These are phyloP conservation scores for Nomia melanderi DNA, from an alignment of 1,140 invertebrate genomes.

Conservation along the genomic window DNA sequence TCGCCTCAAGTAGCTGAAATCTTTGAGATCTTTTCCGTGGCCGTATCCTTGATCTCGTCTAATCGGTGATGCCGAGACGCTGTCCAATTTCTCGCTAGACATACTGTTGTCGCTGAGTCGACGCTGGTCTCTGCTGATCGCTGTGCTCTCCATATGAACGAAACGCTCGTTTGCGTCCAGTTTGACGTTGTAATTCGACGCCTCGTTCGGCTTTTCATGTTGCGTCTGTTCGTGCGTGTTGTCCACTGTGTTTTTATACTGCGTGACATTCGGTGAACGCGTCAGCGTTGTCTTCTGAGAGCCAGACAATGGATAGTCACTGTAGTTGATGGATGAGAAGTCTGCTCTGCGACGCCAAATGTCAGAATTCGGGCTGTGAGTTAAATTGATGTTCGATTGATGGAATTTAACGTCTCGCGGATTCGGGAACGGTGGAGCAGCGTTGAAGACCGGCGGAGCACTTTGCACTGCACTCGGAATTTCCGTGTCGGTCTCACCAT, in stretches of 20 bases:
- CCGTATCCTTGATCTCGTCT: conserved; percentile 64
- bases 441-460: conserved; percentile 77
- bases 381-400: conserved; percentile 56
- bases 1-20: conserved; percentile 70
- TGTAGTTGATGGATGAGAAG: conserved; percentile 60
- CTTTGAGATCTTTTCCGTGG: conserved; percentile 58
- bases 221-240: conserved; percentile 71
- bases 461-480: conserved; percentile 75
- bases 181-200: conserved; percentile 71
- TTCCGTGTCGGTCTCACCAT: conserved; percentile 81
- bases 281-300: conserved; percentile 75
- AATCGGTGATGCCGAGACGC: conserved; percentile 42
- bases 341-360: conserved; percentile 74
- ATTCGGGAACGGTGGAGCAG: conserved; percentile 67
- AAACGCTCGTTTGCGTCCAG: conserved; percentile 64
- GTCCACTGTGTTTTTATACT: conserved; percentile 72
- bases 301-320: conserved; percentile 64
- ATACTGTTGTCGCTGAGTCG: conserved; percentile 72
- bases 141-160: conserved; percentile 55
- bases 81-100: conserved; percentile 63
- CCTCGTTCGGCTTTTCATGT: conserved; percentile 72
- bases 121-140: conserved; percentile 66
- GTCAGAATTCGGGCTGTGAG: conserved; percentile 74
- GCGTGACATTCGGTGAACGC: conserved; percentile 73
- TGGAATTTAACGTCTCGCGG: conserved; percentile 70